Evolutionary conservation across 2,797 vertebrate species (phyloP).

Genomic region (Falco biarmicus): DNA sequence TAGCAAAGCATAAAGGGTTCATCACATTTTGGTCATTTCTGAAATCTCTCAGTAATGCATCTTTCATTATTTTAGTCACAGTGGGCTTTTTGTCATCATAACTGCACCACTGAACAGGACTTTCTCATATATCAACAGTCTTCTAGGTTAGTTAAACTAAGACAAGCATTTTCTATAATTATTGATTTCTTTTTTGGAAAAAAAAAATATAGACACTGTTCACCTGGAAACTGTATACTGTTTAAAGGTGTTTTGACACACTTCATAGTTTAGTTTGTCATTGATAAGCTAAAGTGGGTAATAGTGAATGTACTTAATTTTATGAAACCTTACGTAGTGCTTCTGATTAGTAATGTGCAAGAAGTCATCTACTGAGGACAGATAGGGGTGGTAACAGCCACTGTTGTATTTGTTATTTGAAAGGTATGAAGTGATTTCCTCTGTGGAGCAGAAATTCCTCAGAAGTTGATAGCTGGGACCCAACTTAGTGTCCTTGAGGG

Average conservation of each 20-base stretch:
- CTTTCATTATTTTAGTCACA: neutral
- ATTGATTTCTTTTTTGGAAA: neutral
- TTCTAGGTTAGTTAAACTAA: neutral
- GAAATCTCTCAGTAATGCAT: neutral
- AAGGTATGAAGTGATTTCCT: neutral
- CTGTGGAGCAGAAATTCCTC: neutral
- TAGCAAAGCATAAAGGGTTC: neutral
- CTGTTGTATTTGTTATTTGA: neutral
- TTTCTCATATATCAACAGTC: neutral
- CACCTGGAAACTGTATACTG: neutral
- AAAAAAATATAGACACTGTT: neutral
- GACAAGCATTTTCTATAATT: neutral
- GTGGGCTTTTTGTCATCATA: accelerated
- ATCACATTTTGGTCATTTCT: neutral
- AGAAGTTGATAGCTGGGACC: neutral
- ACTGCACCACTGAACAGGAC: neutral
- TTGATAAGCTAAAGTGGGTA: neutral
- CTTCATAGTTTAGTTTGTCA: neutral
- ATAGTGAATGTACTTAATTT: neutral
- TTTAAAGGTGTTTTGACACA: neutral
- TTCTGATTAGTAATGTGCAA: neutral
- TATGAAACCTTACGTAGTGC: neutral
- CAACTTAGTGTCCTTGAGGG: neutral
- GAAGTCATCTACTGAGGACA: neutral
- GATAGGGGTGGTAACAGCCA: neutral